Conservation (phyloP, 2,797 vertebrate species). For the Champsocephalus esox region DNA sequence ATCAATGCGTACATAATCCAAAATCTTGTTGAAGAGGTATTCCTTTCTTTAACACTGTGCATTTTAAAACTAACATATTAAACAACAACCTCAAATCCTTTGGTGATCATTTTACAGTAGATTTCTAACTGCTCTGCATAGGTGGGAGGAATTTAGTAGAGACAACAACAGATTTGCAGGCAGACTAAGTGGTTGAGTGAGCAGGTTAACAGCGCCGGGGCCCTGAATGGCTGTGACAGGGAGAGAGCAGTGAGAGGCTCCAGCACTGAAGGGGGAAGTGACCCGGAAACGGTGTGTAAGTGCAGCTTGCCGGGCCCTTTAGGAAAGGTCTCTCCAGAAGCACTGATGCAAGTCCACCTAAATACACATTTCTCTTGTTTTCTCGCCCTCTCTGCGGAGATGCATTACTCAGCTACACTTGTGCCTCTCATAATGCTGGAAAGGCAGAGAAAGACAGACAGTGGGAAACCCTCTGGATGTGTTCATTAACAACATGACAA, state of each 20-base stretch:
- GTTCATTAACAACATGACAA: conserved; percentile 9
- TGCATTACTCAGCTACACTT: conserved; percentile 21
- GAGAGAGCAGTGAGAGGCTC: conserved; percentile 77
- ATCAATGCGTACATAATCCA: background rate
- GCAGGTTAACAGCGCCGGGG: conserved; percentile 71
- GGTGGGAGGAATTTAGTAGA: conserved; percentile 61
- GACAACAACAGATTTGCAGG: conserved; percentile 71
- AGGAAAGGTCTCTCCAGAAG: conserved; percentile 61
- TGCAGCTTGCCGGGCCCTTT: conserved; percentile 70
- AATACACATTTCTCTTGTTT: conserved; percentile 48
- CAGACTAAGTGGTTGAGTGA: conserved; percentile 80
- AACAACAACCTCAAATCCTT: background rate
- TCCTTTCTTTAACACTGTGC: background rate
- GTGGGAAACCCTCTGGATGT: conserved; percentile 1
- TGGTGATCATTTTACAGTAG: conserved; percentile 38
- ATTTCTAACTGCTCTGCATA: conserved; percentile 24
- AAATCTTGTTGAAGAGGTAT: background rate
- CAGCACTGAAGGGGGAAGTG: conserved; percentile 76
- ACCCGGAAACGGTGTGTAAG: conserved; percentile 78
- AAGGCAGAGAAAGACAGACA: conserved; percentile 2
- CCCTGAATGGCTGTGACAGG: conserved; percentile 79
- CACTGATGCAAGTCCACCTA: conserved; percentile 64
- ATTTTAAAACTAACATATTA: background rate
- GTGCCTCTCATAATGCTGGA: conserved; percentile 8
- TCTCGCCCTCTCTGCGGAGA: conserved; percentile 21